These are phyloP conservation scores for Fistularia tabacaria DNA, from an alignment of 2,797 vertebrate genomes.

Conservation along the genomic window DNA sequence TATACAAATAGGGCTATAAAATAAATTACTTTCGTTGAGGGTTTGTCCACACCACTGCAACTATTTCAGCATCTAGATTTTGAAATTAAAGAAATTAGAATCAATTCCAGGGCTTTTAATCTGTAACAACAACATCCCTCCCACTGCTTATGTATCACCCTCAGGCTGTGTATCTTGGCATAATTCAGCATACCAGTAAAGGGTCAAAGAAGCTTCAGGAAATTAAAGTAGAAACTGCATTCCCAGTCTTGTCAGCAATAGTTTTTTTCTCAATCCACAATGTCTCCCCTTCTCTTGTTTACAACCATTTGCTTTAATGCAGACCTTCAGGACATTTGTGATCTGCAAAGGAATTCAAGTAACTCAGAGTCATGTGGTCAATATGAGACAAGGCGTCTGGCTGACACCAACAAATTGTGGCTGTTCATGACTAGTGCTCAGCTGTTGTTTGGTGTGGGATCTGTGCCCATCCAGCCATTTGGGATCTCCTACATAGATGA, in stretches of 20 bases:
- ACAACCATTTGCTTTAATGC: not conserved
- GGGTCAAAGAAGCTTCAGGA: conserved; percentile 43
- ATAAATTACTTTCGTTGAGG: conserved; percentile 22
- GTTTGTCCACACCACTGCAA: no score
- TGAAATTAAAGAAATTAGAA: conserved; percentile 51
- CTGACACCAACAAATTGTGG: conserved; percentile 81
- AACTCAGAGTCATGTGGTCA: conserved; percentile 53
- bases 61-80: conserved; percentile 53
- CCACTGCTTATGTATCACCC: conserved; percentile 7
- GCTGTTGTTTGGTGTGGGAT: conserved; percentile 88
- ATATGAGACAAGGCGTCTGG: conserved; percentile 55
- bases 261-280: no score
- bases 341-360: conserved; percentile 58
- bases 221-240: conserved; percentile 38
- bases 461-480: conserved; percentile 96
- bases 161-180: conserved; percentile 15
- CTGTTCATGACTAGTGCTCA: conserved; percentile 87
- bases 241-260: conserved; percentile 18
- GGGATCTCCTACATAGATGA: conserved; percentile 96
- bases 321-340: conserved; percentile 77
- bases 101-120: conserved; percentile 30
- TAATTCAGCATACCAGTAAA: conserved; percentile 12
- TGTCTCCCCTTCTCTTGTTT: no score
- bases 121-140: conserved; percentile 28
- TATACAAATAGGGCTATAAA: conserved; percentile 38